A percentile compares a stretch with the other conserved stretches of the same genome.
Evolutionary conservation across 2,888 invertebrate species (phyloP).

Genomic region (Lepidochrysops patricia): DNA sequence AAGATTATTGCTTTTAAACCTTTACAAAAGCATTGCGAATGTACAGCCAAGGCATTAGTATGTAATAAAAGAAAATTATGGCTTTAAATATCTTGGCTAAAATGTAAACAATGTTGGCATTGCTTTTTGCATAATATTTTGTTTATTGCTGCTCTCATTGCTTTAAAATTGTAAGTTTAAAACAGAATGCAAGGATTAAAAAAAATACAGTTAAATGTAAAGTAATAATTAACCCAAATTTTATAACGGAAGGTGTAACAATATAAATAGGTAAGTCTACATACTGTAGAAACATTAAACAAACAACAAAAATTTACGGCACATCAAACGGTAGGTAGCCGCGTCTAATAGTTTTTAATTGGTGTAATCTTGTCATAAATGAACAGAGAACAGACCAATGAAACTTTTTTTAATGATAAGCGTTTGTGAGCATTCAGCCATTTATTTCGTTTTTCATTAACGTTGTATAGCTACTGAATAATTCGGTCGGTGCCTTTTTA

Average conservation of each 20-base stretch:
- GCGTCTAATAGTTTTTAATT: conserved; percentile 73
- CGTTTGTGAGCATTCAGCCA: conserved; percentile 44
- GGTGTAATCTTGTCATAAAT: conserved; percentile 64
- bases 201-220: neutral
- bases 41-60: conserved; percentile 27
- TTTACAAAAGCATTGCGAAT: conserved; percentile 31
- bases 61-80: neutral
- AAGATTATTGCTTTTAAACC: conserved; percentile 40
- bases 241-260: conserved; percentile 23
- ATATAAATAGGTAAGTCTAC: too few relatives aligned
- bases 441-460: conserved; percentile 61
- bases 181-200: neutral
- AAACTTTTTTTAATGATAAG: conserved; percentile 60
- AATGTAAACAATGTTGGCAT: neutral
- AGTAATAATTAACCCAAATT: conserved; percentile 3
- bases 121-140: neutral
- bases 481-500: conserved; percentile 65
- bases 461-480: conserved; percentile 67
- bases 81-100: conserved; percentile 2
- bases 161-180: neutral
- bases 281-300: conserved; percentile 73
- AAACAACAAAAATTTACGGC: conserved; percentile 58
- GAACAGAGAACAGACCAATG: conserved; percentile 39
- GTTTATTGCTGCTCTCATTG: neutral
- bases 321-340: conserved; percentile 67